These are phyloP conservation scores for Caenorhabditis panamensis DNA, from an alignment of 2,888 invertebrate genomes.

Conservation along the genomic window DNA sequence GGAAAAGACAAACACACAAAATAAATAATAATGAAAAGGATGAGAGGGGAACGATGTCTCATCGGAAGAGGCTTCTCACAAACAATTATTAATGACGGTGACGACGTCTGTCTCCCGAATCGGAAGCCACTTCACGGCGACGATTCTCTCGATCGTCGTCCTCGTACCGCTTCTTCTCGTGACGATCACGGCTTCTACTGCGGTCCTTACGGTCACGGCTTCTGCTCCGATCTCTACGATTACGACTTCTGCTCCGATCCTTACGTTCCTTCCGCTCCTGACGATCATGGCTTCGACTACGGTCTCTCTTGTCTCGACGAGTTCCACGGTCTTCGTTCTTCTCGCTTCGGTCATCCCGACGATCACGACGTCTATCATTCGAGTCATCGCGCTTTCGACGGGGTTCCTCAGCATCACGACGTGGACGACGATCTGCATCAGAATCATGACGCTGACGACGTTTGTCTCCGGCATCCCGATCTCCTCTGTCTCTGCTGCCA, in stretches of 20 bases:
- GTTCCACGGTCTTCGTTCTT: too few relatives aligned
- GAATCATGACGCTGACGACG: slow-evolving; percentile 37
- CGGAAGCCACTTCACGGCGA: slow-evolving; percentile 20
- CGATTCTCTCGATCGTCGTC: slow-evolving; percentile 26
- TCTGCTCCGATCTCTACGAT: not conserved
- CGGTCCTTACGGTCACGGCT: slow-evolving; percentile 4
- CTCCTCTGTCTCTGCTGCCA: slow-evolving; percentile 10
- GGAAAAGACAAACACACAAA: slow-evolving; percentile 10
- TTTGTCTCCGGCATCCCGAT: slow-evolving; percentile 7
- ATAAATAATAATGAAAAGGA: slow-evolving; percentile 25
- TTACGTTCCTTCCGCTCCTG: slow-evolving; percentile 1
- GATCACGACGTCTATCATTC: not conserved
- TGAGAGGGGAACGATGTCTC: not conserved
- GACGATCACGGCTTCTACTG: slow-evolving; percentile 1
- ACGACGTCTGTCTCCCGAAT: slow-evolving; percentile 37
- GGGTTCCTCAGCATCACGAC: slow-evolving; percentile 9
- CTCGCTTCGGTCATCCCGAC: not conserved
- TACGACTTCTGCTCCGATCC: not conserved
- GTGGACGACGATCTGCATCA: slow-evolving; percentile 27
- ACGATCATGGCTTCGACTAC: not conserved
- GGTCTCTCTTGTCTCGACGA: not conserved
- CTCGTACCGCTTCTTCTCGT: slow-evolving; percentile 20
- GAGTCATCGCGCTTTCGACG: not conserved
- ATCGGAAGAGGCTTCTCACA: not conserved
- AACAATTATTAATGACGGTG: slow-evolving; percentile 19